Evolutionary conservation across 2,797 vertebrate genomes (phyloP).

Genomic region (Aratinga solstitialis): DNA sequence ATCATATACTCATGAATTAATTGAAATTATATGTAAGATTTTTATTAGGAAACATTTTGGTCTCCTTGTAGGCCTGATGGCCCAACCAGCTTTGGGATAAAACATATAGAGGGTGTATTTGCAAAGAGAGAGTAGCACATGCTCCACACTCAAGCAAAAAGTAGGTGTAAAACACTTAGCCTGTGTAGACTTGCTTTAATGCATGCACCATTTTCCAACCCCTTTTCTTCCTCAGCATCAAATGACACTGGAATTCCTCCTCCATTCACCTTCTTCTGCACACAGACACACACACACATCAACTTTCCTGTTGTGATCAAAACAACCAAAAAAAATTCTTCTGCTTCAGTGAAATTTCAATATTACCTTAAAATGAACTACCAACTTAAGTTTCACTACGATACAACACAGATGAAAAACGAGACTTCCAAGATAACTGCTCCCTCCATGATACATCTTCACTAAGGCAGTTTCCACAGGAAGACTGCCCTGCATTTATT

Average conservation of each 20-base stretch:
- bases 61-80: not conserved
- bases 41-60: not conserved
- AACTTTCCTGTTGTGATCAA: not conserved
- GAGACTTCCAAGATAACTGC: not conserved
- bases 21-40: not conserved
- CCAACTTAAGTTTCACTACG: not conserved
- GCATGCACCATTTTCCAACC: not conserved
- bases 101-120: not conserved
- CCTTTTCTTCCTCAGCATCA: not conserved
- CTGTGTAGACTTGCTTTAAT: not conserved
- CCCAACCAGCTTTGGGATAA: not conserved
- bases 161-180: not conserved
- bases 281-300: too few relatives aligned
- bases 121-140: not conserved
- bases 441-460: not conserved
- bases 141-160: not conserved
- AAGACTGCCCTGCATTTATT: not conserved
- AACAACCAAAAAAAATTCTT: not conserved
- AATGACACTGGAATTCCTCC: not conserved
- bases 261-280: not conserved
- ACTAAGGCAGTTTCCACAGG: rapidly evolving
- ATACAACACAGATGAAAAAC: not conserved
- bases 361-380: not conserved
- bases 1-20: not conserved
- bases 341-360: not conserved